Conservation (phyloP, 2,888 invertebrate species). For the Dicyrtomina minuta region DNA sequence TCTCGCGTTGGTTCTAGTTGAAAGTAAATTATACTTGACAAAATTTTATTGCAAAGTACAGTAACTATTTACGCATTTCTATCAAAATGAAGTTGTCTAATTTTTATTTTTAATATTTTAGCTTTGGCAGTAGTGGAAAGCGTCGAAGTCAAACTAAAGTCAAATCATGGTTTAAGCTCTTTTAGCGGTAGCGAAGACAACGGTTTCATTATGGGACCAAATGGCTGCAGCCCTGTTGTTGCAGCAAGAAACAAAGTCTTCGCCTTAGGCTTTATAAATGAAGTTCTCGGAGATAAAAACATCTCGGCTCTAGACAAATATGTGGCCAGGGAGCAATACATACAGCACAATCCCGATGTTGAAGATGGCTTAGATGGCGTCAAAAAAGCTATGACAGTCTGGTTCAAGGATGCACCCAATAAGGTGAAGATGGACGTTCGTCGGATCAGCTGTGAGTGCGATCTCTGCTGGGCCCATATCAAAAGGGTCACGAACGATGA, state of each 20-base stretch:
- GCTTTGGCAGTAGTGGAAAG: too few species aligned
- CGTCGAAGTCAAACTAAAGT: too few species aligned
- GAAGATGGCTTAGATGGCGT: constrained; percentile 15
- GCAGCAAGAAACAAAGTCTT: constrained; percentile 3
- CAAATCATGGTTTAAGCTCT: too few species aligned
- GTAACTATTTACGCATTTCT: too few species aligned
- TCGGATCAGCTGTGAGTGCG: constrained; percentile 11
- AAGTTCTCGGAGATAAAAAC: constrained; percentile 13
- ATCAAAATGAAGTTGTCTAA: too few species aligned
- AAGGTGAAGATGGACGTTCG: constrained; percentile 21
- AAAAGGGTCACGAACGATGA: too few species aligned
- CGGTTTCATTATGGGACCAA: too few species aligned
- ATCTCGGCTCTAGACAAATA: not conserved
- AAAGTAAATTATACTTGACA: too few species aligned
- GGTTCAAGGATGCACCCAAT: not conserved
- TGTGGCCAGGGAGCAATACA: constrained; percentile 1
- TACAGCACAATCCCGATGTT: constrained; percentile 29
- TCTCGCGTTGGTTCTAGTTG: too few species aligned
- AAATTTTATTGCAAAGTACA: too few species aligned
- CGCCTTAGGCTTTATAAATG: constrained; percentile 14
- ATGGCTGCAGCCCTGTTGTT: not conserved
- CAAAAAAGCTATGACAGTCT: not conserved
- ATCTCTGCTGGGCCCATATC: constrained; percentile 15
- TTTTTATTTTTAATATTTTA: too few species aligned
- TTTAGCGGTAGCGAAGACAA: too few species aligned